Evolutionary conservation across 2,888 invertebrate genomes (phyloP).

Genomic region (Matsumyia berberina): DNA sequence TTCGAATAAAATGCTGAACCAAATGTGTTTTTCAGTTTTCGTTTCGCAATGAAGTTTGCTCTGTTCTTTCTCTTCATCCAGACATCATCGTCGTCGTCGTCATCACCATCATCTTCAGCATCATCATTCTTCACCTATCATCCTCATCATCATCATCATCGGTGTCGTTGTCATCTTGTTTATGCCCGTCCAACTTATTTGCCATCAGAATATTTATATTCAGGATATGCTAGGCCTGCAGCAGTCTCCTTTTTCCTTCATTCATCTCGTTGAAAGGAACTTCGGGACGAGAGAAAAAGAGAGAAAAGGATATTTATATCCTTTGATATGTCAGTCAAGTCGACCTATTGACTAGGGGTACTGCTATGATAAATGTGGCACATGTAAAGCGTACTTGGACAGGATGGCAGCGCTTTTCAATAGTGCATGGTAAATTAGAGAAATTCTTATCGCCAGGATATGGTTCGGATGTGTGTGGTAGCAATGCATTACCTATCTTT

Average conservation of each 20-base stretch:
- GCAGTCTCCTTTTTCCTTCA: slow-evolving; percentile 34
- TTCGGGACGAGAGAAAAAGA: slow-evolving; percentile 4
- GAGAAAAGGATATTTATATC: slow-evolving; percentile 13
- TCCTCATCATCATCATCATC: slow-evolving; percentile 36
- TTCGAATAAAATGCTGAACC: slow-evolving; percentile 74
- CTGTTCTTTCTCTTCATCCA: slow-evolving; percentile 23
- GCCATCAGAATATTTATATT: slow-evolving; percentile 61
- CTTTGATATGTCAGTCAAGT: slow-evolving; percentile 58
- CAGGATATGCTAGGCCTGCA: slow-evolving; percentile 69
- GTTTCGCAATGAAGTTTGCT: slow-evolving; percentile 15
- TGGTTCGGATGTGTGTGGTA: neutral
- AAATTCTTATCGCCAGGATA: slow-evolving; percentile 53
- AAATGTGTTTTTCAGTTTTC: slow-evolving; percentile 68
- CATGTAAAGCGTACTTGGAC: slow-evolving; percentile 54
- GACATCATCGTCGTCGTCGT: slow-evolving; percentile 45
- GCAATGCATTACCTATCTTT: slow-evolving; percentile 57
- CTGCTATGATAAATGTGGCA: slow-evolving; percentile 33
- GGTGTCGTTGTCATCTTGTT: slow-evolving; percentile 72
- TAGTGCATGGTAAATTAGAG: slow-evolving; percentile 49
- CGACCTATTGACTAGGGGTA: slow-evolving; percentile 67
- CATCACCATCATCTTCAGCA: slow-evolving; percentile 25
- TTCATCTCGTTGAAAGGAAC: slow-evolving; percentile 52
- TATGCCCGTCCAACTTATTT: slow-evolving; percentile 69
- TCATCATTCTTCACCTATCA: slow-evolving; percentile 32
- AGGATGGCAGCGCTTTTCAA: slow-evolving; percentile 14